These are phyloP conservation scores for Metallyticus violacea DNA, from an alignment of 2,888 invertebrate genomes.

Conservation along the genomic window DNA sequence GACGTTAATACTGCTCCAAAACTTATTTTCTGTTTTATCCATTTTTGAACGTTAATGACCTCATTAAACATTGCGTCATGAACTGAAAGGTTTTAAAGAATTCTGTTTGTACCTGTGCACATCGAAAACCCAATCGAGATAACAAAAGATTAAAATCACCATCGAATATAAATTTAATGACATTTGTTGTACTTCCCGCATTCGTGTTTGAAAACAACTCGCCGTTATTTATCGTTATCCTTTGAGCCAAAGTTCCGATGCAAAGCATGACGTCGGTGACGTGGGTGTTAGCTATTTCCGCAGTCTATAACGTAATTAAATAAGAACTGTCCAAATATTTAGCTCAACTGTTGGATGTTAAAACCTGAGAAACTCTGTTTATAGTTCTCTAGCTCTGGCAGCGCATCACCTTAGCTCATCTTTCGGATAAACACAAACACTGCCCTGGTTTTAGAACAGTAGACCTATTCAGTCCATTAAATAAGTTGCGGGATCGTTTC, in stretches of 20 bases:
- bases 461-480: too few relatives aligned
- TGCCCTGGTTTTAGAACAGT: not conserved
- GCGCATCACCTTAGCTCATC: too few relatives aligned
- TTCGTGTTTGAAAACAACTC: not conserved
- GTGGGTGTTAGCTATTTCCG: not conserved
- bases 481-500: too few relatives aligned
- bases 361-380: not conserved
- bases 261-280: not conserved
- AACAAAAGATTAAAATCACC: not conserved
- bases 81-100: not conserved
- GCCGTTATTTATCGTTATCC: too few relatives aligned
- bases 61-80: not conserved
- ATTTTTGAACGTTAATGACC: not conserved
- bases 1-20: too few relatives aligned
- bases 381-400: not conserved
- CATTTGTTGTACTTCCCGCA: not conserved
- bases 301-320: not conserved
- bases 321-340: not conserved
- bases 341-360: not conserved
- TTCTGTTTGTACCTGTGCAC: not conserved
- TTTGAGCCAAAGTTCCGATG: not conserved
- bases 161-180: not conserved
- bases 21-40: too few relatives aligned
- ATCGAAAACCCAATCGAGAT: not conserved
- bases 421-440: too few relatives aligned